These are phyloP conservation scores for Lycopodina hypogea DNA, from an alignment of 37 sponge, comb jelly and placozoan species.

Conservation along the genomic window DNA sequence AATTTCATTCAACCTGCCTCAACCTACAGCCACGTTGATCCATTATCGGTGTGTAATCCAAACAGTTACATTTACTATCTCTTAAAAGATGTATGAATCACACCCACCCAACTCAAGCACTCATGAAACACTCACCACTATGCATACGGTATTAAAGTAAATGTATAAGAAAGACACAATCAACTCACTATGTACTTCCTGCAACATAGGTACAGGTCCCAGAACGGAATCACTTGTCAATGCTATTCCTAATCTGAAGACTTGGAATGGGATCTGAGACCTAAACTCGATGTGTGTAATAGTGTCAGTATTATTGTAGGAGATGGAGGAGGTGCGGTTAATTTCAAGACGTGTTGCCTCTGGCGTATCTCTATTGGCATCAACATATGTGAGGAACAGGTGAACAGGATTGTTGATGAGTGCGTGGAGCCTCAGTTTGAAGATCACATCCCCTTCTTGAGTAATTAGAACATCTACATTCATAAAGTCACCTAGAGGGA, in stretches of 20 bases:
- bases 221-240: neutral
- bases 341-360: neutral
- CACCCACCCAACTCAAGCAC: too few relatives aligned
- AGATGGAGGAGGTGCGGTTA: neutral
- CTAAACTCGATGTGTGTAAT: constrained; percentile 7
- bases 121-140: too few relatives aligned
- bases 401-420: constrained; percentile 1
- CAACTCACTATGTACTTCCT: neutral
- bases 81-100: too few relatives aligned
- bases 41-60: too few relatives aligned
- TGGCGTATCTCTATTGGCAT: neutral
- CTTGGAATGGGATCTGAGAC: neutral
- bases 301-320: neutral
- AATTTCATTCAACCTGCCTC: too few relatives aligned
- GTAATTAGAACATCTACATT: neutral
- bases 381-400: neutral
- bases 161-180: too few relatives aligned
- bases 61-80: too few relatives aligned
- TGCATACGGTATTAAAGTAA: too few relatives aligned
- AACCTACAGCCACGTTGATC: too few relatives aligned
- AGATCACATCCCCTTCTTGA: constrained; percentile 11
- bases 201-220: neutral
- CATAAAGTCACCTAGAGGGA: neutral
- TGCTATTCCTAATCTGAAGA: neutral
- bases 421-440: neutral